Evolutionary conservation across 2,113 vertebrate species (phyloP).

Genomic region (Albula glossodonta): DNA sequence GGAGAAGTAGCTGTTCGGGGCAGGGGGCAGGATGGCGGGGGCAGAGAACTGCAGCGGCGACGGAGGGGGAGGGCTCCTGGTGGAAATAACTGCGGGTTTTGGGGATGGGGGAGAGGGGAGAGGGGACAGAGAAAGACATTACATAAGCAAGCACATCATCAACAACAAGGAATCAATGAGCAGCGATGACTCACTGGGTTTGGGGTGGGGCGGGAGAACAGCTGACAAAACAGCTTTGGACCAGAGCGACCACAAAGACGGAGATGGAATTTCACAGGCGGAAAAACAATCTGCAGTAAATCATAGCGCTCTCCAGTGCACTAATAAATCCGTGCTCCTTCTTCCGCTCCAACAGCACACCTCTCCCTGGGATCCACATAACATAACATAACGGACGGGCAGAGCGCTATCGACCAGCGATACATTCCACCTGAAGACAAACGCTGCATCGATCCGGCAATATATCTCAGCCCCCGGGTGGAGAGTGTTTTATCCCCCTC

Average conservation of each 20-base stretch:
- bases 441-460: neutral
- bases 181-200: neutral
- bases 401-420: neutral
- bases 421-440: neutral
- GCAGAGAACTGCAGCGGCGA: constrained; percentile 95
- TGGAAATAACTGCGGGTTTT: constrained; percentile 86
- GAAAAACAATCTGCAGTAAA: neutral
- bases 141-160: neutral
- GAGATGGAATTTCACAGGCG: neutral
- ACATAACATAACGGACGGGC: neutral
- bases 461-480: neutral
- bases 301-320: neutral
- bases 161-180: neutral
- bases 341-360: neutral
- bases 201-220: neutral
- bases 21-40: constrained; percentile 92
- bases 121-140: constrained; percentile 16
- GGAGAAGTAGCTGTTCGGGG: constrained; percentile 92
- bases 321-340: neutral
- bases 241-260: neutral
- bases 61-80: constrained; percentile 95
- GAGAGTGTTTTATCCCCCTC: too few relatives aligned
- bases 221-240: neutral
- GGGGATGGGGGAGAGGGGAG: constrained; percentile 43
- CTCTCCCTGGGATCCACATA: neutral